Evolutionary conservation across 2,113 vertebrate genomes (phyloP), one percentile per base, ranked within the genome.

Genomic region (Myxocyprinus asiaticus): DNA sequence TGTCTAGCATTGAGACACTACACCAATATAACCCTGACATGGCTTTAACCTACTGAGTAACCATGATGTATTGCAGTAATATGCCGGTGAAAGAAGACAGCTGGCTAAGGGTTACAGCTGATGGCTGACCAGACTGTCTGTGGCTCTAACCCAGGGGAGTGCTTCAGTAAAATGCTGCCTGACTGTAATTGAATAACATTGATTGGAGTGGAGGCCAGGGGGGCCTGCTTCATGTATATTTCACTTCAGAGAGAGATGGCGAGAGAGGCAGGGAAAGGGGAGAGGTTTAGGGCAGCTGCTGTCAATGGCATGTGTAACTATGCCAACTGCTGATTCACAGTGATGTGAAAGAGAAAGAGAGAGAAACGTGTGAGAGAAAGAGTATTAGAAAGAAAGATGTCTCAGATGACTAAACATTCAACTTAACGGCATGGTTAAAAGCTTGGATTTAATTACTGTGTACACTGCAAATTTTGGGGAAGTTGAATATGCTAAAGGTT

Each of bases 161-260:
- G 72, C 80, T 81, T 76, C 22, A 64, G 73, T 68, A 69, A 73
- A 76, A 81, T 66, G 69, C 78, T 73, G 59, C 10, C 66, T 76
- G 77, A 76, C 59, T 76, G 72, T 76, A 80, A 80, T 83, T 80
- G 82, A 83, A 80, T 76, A 76, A 67, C 61, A 83, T 76, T 71
- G 78, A 81, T 78, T 73, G 43, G 53, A 76, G 55, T 81, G 55
- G 42, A 67, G 82, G 76, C 62, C 56, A 63, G 61, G 77, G n/a
- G 22, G 62, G 22, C 11, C 71, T 51, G 82, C 33, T 17, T 81
- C 68, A 72, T 77, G 67, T 65, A 68, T 77, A 81, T 74, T 22
- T 59, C 56, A 71, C 55, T 15, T 66, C 42, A 43, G 15, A 61
- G 65, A 47, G 43, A 48, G 55, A 58, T 58, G 55, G 55, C 6